Evolutionary conservation across 2,888 invertebrate species (phyloP).

Genomic region (Diarsia dahlii): DNA sequence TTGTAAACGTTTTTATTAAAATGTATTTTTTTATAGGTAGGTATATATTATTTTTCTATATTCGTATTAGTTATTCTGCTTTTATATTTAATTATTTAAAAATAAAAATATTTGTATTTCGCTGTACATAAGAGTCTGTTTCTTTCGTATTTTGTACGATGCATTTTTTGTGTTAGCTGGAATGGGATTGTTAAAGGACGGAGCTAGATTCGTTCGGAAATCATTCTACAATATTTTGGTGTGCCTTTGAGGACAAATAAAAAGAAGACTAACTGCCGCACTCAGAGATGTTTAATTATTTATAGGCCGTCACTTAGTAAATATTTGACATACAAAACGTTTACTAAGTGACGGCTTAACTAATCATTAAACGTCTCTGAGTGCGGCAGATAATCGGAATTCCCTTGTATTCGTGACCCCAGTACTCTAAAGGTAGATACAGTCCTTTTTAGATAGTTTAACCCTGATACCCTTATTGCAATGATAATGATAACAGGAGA

Average conservation of each 20-base stretch:
- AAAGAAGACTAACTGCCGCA: not conserved
- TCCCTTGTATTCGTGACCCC: not conserved
- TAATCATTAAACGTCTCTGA: too few relatives aligned
- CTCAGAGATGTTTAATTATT: too few relatives aligned
- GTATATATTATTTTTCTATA: too few relatives aligned
- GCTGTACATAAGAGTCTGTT: not conserved
- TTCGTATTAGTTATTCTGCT: too few relatives aligned
- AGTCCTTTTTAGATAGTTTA: not conserved
- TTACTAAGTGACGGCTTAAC: too few relatives aligned
- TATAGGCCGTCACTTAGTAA: too few relatives aligned
- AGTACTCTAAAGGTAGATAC: not conserved
- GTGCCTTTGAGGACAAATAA: not conserved
- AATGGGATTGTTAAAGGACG: not conserved
- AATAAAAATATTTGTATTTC: not conserved
- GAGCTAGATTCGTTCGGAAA: conserved; percentile 16
- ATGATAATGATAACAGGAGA: not conserved
- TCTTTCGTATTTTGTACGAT: not conserved
- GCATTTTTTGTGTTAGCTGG: not conserved
- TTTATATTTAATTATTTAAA: too few relatives aligned
- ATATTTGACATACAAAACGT: too few relatives aligned
- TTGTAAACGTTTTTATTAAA: not conserved
- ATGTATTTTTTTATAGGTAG: not conserved
- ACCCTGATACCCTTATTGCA: not conserved
- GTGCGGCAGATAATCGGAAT: not conserved
- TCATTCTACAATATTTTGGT: not conserved